Base-by-base conservation (phyloP, 2,888 invertebrate genomes). In the Lepidochitona cinerea region DNA sequence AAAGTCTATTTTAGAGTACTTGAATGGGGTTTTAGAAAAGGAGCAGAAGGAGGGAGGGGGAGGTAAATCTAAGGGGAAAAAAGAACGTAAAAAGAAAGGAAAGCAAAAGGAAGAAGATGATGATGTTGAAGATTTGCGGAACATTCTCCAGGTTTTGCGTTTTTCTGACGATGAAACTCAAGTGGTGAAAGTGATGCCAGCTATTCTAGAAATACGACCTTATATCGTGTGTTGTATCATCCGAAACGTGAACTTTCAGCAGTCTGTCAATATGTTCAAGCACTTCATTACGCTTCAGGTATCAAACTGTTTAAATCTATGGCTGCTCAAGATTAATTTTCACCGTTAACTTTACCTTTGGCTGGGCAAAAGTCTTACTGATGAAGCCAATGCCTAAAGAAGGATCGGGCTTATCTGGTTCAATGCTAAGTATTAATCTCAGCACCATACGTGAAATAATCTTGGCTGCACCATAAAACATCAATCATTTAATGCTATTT, bases 201-300 rank as follows among this genome's bases (percentile, higher is more conserved):
- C 78, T 18, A 93, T 94, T 0, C 92, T 93, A 68, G 88, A 89
- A 49, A 92, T 95, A 32, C 92, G 96, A 73, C 94, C 94, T 0
- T 93, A 93, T 85, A 94, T 96, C 75, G 92, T 95, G 14, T 94
- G 94, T 84, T 96, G 96, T 87, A 92, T 95, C 14, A 92, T 96
- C 0, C 92, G 92, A 72, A 92, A 94, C 80, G 81, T 96, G 14
- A 90, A 91, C 53, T 94, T 96, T 80, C 77, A 80, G 18, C 93
- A 92, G 0, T 93, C 93, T 33, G 92, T 92, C 0, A 92, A 90
- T n/a, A 84, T 87, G 76, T 94, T 95, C 79, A 95, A 94, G 87
- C 94, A 94, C 87, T 96, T 96, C 83, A 95, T 96, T 77, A 94
- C 94, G 84, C 85, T 95, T 84, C 96, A 92, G 89, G 91, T 91